Percentiles rank a stretch among this genome's conserved stretches.
Evolutionary conservation across 2,113 vertebrate species (phyloP).

Genomic region (Terrapene triunguis): DNA sequence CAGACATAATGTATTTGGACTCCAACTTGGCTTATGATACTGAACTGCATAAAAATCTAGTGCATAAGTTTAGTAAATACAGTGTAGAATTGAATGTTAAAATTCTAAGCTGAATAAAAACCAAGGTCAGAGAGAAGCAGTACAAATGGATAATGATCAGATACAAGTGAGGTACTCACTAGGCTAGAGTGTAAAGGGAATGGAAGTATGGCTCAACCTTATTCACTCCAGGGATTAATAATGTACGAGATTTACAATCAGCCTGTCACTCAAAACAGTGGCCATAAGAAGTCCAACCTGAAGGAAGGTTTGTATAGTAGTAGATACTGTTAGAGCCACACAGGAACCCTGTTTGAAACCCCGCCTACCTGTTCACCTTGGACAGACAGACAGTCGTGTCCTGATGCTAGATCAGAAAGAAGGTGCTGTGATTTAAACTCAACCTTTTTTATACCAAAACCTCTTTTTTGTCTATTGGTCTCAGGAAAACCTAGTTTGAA

Average conservation of each 20-base stretch:
- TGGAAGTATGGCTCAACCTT: not conserved
- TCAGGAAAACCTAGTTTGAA: not conserved
- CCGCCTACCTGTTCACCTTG: not conserved
- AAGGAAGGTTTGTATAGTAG: not conserved
- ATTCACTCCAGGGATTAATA: not conserved
- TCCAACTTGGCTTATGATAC: constrained; percentile 24
- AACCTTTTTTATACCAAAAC: not conserved
- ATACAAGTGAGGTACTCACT: not conserved
- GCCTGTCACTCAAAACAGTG: not conserved
- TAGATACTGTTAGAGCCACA: not conserved
- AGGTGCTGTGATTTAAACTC: not conserved
- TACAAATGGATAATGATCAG: not conserved
- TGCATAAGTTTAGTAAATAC: constrained; percentile 31
- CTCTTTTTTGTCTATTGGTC: not conserved
- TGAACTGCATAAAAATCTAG: constrained; percentile 25
- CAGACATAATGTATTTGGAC: constrained; percentile 42
- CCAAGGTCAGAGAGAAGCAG: not conserved
- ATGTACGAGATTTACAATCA: not conserved
- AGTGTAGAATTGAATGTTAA: not conserved
- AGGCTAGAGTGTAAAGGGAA: not conserved
- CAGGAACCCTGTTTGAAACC: not conserved
- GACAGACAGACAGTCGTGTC: not conserved
- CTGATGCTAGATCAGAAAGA: not conserved
- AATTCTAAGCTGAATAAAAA: not conserved
- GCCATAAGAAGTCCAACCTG: not conserved